Base-by-base conservation (phyloP, 1,140 invertebrate species). In the Drosophila triauraria region DNA sequence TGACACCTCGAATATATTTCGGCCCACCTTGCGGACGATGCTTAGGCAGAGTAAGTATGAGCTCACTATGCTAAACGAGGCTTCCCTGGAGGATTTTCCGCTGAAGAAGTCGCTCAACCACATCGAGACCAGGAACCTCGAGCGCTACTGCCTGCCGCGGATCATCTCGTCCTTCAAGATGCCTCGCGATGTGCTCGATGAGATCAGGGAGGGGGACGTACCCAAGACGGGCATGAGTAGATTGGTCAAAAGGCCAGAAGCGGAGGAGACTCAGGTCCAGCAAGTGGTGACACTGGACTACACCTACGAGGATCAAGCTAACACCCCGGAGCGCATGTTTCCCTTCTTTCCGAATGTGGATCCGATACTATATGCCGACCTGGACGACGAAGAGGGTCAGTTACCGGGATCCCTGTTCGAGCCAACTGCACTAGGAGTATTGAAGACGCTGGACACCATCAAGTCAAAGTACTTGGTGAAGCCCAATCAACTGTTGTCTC, bases 81-180 rank as follows among this genome's bases (percentile, higher is more conserved):
- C 20, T 23, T 32, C 69, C 0, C 1, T 90, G 7, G 12, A 20
- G 0, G 67, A 92, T 42, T 92, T 91, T 27, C 0, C 13, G 0
- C 20, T 92, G 30, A 3, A 38, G 1, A 42, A 74, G 6, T n/a
- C 20, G 2, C 43, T 92, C 5, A 75, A 53, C n/a, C 42, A 78
- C 0, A 0, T 44, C 0, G 53, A 92, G 62, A 38, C 58, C 2
- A 69, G 82, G 0, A 48, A 67, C 17, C 4, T 92, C 32, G 38
- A 78, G 27, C 56, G 67, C 0, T 64, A 68, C 43, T 65, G 70
- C 30, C 0, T 91, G 8, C 91, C 91, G 1, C 75, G 84, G 0
- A 74, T 92, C 0, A 68, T 92, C 8, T 91, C 91, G 0, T 86
- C 91, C 0, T 87, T 90, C 13, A 90, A 87, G 48, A 64, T 92